phyloP scores from a whole-genome alignment of 2,113 vertebrate genomes.

The Rhombomys opimus region DNA sequence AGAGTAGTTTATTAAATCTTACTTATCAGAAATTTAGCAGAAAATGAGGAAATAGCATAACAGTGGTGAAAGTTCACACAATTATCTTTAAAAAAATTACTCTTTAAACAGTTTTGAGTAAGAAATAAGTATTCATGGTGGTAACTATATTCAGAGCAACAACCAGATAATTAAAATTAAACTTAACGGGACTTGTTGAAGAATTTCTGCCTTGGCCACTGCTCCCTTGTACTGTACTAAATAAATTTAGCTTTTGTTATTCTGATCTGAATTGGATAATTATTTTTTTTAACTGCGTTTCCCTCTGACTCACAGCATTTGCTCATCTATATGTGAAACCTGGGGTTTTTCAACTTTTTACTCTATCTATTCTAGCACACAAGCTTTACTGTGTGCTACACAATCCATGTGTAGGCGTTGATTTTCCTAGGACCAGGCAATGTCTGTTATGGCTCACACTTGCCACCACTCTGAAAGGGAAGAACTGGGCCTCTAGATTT shows the following conservation, averaged over 20 bases:
- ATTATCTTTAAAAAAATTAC: constrained; percentile 11
- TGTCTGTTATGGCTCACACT: neutral
- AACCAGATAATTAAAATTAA: neutral
- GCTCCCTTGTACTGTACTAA: neutral
- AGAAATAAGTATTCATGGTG: neutral
- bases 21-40: constrained; percentile 7
- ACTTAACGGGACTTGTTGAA: neutral
- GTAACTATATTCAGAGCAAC: neutral
- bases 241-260: neutral
- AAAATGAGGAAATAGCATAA: constrained; percentile 20
- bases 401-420: too few relatives aligned
- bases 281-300: neutral
- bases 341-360: neutral
- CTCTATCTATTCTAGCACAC: neutral
- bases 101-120: neutral
- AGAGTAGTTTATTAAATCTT: neutral
- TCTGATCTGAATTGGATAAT: neutral
- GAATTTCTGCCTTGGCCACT: neutral
- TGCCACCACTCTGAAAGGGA: neutral
- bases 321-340: neutral
- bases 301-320: neutral
- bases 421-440: neutral
- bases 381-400: too few relatives aligned
- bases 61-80: constrained; percentile 21
- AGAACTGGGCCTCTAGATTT: neutral